phyloP scores from a whole-genome alignment of 2,113 vertebrate genomes.

The Apus apus region DNA sequence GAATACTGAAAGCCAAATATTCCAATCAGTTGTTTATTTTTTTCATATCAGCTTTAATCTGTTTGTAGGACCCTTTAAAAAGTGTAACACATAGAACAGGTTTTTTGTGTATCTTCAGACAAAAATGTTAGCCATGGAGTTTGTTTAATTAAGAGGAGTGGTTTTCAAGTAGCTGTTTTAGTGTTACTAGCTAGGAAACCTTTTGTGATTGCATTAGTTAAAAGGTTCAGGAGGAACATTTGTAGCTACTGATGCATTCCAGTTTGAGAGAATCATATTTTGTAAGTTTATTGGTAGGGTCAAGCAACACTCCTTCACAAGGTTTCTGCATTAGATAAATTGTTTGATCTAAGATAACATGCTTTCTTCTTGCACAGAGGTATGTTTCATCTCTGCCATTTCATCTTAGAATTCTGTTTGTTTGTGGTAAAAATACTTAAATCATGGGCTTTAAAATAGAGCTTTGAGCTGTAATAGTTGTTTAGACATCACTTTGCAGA shows the following conservation, averaged over 20 bases:
- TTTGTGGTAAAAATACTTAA: neutral
- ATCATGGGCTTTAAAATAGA: neutral
- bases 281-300: neutral
- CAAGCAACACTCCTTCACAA: neutral
- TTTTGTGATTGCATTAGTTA: neutral
- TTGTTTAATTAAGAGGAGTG: neutral
- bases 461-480: neutral
- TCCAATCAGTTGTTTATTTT: neutral
- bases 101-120: neutral
- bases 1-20: neutral
- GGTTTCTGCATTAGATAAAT: neutral
- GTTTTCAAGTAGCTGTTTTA: neutral
- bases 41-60: neutral
- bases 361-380: neutral
- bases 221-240: neutral
- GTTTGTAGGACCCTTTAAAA: neutral
- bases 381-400: neutral
- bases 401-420: neutral
- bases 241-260: neutral
- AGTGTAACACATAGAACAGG: neutral
- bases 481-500: neutral
- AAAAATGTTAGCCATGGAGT: neutral
- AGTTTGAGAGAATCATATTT: neutral
- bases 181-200: neutral
- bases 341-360: neutral